Conservation (phyloP, 2,113 vertebrate genomes). For the Semnopithecus entellus region DNA sequence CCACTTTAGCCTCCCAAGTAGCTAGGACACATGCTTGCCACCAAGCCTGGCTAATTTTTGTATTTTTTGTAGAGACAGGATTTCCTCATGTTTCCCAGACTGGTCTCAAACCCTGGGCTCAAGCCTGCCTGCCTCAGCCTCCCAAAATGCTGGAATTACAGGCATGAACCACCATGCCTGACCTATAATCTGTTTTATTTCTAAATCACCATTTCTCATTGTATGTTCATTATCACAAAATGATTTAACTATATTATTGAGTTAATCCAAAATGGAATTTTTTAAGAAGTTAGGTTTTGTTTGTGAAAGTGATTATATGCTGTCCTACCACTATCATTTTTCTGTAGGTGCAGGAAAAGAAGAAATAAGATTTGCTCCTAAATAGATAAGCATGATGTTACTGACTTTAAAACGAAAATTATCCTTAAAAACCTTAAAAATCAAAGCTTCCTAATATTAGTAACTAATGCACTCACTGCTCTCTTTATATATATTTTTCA, state of each 20-base stretch:
- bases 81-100: too few relatives aligned
- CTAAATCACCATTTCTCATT: neutral
- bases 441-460: neutral
- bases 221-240: neutral
- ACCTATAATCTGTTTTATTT: neutral
- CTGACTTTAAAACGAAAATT: neutral
- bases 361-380: neutral
- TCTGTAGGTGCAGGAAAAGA: neutral
- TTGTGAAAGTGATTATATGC: neutral
- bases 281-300: constrained; percentile 17
- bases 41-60: too few relatives aligned
- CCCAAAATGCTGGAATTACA: too few relatives aligned
- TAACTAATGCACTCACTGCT: neutral
- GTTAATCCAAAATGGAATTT: neutral
- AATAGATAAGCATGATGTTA: neutral
- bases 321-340: neutral
- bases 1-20: too few relatives aligned
- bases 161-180: too few relatives aligned
- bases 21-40: too few relatives aligned
- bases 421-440: neutral
- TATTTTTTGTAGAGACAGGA: too few relatives aligned
- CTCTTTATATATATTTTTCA: neutral
- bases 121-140: too few relatives aligned
- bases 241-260: neutral
- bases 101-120: too few relatives aligned